phyloP scores from a whole-genome alignment of 1,140 invertebrate genomes.

The Ectropis grisescens region DNA sequence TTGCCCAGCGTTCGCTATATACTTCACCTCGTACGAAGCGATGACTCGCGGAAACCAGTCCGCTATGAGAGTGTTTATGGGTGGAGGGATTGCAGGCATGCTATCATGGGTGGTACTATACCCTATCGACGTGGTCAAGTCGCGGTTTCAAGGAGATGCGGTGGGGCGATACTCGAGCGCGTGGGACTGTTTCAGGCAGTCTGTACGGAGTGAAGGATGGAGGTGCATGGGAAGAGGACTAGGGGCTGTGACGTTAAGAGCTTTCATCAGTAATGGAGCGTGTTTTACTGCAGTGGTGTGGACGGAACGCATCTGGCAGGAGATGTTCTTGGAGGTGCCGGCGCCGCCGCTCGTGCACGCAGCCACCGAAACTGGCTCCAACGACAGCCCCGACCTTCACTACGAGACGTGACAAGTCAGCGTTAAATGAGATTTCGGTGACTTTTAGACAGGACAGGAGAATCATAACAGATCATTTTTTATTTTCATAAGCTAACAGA shows the following conservation, averaged over 20 bases:
- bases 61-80: conserved; percentile 75
- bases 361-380: conserved; percentile 44
- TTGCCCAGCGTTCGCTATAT: conserved; percentile 73
- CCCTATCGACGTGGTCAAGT: conserved; percentile 92
- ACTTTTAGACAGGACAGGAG: too few species aligned
- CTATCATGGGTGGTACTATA: conserved; percentile 89
- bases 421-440: too few species aligned
- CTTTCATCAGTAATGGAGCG: conserved; percentile 93
- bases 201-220: conserved; percentile 78
- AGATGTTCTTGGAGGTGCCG: conserved; percentile 21
- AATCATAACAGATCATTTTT: too few species aligned
- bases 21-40: conserved; percentile 80
- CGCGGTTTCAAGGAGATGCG: conserved; percentile 85
- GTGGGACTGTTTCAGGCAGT: conserved; percentile 80
- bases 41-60: conserved; percentile 68
- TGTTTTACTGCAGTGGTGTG: conserved; percentile 90
- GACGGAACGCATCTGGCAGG: conserved; percentile 56
- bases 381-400: conserved; percentile 39
- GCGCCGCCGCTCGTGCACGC: conserved; percentile 37
- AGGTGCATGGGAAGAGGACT: conserved; percentile 79
- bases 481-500: too few species aligned
- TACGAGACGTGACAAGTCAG: conserved; percentile 32
- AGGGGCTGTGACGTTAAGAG: conserved; percentile 82
- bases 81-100: conserved; percentile 87
- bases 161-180: conserved; percentile 75